Conservation (phyloP, 2,888 invertebrate species). For the Eilema griseolum region DNA sequence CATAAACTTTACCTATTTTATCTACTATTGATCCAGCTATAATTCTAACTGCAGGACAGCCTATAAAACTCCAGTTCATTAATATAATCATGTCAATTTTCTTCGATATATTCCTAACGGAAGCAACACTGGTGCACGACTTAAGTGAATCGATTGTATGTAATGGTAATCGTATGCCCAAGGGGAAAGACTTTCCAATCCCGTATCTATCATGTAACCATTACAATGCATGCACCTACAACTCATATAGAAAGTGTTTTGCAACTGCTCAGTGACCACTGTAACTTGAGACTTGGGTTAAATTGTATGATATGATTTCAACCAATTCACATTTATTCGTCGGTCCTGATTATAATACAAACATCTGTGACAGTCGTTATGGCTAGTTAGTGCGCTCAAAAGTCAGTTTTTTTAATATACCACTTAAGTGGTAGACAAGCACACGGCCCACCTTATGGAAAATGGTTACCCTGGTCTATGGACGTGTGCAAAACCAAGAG, state of each 20-base stretch:
- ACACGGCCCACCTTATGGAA: no score
- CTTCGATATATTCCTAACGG: conserved; percentile 41
- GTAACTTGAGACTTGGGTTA: conserved; percentile 52
- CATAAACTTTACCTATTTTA: neutral
- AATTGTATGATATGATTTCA: neutral
- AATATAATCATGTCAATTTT: conserved; percentile 26
- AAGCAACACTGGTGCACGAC: conserved; percentile 49
- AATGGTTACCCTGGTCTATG: no score
- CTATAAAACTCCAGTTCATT: neutral
- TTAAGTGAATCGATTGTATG: conserved; percentile 69
- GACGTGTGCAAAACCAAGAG: no score
- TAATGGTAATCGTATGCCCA: conserved; percentile 66
- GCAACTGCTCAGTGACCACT: conserved; percentile 54
- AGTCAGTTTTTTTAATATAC: no score
- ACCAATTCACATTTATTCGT: no score
- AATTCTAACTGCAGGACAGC: neutral
- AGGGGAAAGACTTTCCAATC: conserved; percentile 76
- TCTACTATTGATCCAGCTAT: neutral
- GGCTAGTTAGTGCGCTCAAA: no score
- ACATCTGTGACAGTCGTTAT: no score
- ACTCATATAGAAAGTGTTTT: conserved; percentile 83
- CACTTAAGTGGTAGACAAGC: no score
- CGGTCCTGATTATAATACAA: no score
- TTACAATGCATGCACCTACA: conserved; percentile 84
- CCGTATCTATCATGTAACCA: conserved; percentile 74